These are phyloP conservation scores for Archaeoteleia sp. DNA, from an alignment of 2,888 invertebrate genomes.

Conservation along the genomic window DNA sequence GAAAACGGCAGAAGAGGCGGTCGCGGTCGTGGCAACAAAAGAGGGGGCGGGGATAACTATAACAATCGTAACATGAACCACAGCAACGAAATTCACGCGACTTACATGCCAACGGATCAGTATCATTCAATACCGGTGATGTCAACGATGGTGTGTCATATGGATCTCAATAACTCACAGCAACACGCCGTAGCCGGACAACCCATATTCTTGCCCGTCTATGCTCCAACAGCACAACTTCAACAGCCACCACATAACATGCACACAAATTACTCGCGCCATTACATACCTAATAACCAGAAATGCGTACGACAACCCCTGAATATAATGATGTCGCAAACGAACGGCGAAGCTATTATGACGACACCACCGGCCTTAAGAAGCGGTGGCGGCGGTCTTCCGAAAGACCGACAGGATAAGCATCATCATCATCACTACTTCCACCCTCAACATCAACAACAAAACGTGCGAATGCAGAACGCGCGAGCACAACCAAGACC, in stretches of 20 bases:
- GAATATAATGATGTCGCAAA: constrained; percentile 69
- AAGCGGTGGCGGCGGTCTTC: neutral
- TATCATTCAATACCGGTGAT: constrained; percentile 59
- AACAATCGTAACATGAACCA: constrained; percentile 62
- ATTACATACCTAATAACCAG: constrained; percentile 67
- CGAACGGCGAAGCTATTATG: constrained; percentile 53
- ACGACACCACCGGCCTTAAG: neutral
- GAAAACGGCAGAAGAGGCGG: constrained; percentile 59
- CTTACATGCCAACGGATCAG: constrained; percentile 62
- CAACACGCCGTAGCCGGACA: constrained; percentile 62
- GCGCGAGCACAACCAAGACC: constrained; percentile 55
- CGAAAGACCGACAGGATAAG: constrained; percentile 20
- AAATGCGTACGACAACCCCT: constrained; percentile 68
- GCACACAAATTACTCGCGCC: no score
- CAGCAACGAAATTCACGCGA: constrained; percentile 61
- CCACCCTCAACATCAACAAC: no score
- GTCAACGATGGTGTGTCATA: constrained; percentile 61
- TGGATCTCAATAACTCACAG: constrained; percentile 53
- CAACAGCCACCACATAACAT: no score
- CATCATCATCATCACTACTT: neutral
- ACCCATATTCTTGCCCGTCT: constrained; percentile 52
- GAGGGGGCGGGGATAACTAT: constrained; percentile 55
- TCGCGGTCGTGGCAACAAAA: constrained; percentile 62
- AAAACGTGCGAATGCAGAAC: constrained; percentile 53
- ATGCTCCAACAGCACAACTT: no score